Base-by-base conservation (phyloP, 2,113 vertebrate species). In the Mionectes macconnelli region DNA sequence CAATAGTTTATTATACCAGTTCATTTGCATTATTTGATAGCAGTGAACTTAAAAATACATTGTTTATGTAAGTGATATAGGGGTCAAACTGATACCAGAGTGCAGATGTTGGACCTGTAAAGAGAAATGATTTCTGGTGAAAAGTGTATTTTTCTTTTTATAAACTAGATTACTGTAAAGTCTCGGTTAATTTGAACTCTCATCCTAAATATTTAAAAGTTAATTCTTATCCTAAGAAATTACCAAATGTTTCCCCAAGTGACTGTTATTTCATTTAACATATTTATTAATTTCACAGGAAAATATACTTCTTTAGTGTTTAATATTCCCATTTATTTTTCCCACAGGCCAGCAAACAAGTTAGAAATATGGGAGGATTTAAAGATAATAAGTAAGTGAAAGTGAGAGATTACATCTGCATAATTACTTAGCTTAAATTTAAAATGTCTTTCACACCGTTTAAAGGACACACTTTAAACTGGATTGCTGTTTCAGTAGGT, bases 351-450 rank as follows among this genome's bases (percentile, higher is more conserved):
- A 56, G 96, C 98, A 89, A 99, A 99, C 96, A 99, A 99, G 78
- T 96, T 99, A 94, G 99, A 99, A 97, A 99, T 99, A 97, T 99
- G 99, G 99, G 99, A 99, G 73, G 99, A 99, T 94, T 97, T 99
- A 89, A 99, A 99, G 96, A 99, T 99, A 97, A 98, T 99, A 98
- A 99, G 99, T 99, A 98, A 99, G 99, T 97, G 78, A n/a, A 86
- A 95, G 97, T 56, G 1, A 80, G 87, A 85, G 14, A 77, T 93
- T 78, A 21, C 6, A 20, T 76, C 47, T 86, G 30, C n/a, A 11
- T 83, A 72, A 17, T 63, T 49, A 73, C 40, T 75, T 85, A 52
- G 28, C 8, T 4, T 63, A 74, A 49, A 75, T 76, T 60, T 56
- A 18, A 69, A 84, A 67, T 42, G 31, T n/a, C 40, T 57, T 64